Conservation (phyloP, 2,888 invertebrate genomes). For the Cerceris rybyensis region DNA sequence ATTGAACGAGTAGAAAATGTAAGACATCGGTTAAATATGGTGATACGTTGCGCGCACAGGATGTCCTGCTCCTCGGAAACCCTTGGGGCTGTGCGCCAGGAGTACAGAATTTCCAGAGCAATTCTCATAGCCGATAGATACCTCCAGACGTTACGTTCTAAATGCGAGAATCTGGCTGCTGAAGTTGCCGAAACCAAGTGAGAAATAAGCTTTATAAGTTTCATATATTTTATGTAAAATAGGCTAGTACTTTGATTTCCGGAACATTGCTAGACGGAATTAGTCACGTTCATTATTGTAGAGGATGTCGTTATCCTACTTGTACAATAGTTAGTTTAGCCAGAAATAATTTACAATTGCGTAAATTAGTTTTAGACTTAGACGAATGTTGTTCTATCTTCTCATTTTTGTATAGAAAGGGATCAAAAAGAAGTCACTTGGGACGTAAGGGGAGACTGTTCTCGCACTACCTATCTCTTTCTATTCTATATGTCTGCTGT, state of each 20-base stretch:
- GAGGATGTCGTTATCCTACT: too few species aligned
- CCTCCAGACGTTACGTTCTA: constrained; percentile 73
- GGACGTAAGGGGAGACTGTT: too few species aligned
- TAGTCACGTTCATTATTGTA: too few species aligned
- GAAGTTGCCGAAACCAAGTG: constrained; percentile 79
- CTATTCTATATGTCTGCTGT: too few species aligned
- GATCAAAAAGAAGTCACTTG: too few species aligned
- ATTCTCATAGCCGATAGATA: constrained; percentile 76
- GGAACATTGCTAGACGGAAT: too few species aligned
- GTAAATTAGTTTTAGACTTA: too few species aligned
- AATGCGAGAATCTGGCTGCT: constrained; percentile 74
- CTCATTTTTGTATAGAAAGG: too few species aligned
- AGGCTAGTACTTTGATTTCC: background rate
- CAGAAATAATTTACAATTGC: too few species aligned
- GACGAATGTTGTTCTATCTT: too few species aligned
- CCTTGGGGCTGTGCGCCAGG: constrained; percentile 78
- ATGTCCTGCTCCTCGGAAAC: constrained; percentile 78
- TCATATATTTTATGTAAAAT: constrained; percentile 1
- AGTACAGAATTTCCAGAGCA: constrained; percentile 75
- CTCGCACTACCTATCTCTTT: too few species aligned
- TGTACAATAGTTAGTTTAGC: too few species aligned
- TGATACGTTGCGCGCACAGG: constrained; percentile 74
- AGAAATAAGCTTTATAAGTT: constrained; percentile 40
- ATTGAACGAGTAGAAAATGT: constrained; percentile 77
- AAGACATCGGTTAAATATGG: constrained; percentile 76